phyloP scores from a whole-genome alignment of 2,888 invertebrate genomes.

The Calameuta idolon region DNA sequence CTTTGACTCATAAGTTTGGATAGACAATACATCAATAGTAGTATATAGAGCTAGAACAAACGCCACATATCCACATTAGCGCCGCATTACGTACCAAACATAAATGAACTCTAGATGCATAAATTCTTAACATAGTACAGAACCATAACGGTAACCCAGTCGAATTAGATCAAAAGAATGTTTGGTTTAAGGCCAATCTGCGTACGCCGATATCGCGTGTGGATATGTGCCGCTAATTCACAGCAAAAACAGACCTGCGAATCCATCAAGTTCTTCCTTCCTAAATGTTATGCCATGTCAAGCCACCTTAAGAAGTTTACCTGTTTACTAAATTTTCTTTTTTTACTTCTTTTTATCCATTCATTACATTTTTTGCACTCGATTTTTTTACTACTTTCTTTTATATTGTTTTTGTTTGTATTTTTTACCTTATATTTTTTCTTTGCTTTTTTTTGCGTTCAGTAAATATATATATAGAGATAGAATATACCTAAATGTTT shows the following conservation, averaged over 20 bases:
- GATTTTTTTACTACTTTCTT: conserved; percentile 19
- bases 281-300: conserved; percentile 16
- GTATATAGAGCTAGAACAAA: not conserved
- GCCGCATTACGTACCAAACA: not conserved
- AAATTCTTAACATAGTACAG: not conserved
- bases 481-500: conserved; percentile 36
- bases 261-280: conserved; percentile 23
- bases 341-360: conserved; percentile 28
- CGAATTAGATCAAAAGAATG: conserved; percentile 13
- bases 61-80: not conserved
- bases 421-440: conserved; percentile 32
- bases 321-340: conserved; percentile 28
- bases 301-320: conserved; percentile 29
- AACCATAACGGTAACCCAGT: not conserved
- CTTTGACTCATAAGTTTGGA: conserved; percentile 20
- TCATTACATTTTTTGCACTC: conserved; percentile 19
- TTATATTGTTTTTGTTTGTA: conserved; percentile 33
- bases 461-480: conserved; percentile 33
- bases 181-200: not conserved
- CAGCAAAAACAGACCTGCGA: conserved; percentile 17
- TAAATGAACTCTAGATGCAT: not conserved
- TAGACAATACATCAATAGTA: conserved; percentile 17
- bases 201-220: not conserved
- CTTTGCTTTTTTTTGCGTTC: conserved; percentile 29
- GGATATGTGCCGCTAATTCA: conserved; percentile 4